Evolutionary conservation across 2,888 invertebrate species (phyloP).

Genomic region (Diarsia dahlii): DNA sequence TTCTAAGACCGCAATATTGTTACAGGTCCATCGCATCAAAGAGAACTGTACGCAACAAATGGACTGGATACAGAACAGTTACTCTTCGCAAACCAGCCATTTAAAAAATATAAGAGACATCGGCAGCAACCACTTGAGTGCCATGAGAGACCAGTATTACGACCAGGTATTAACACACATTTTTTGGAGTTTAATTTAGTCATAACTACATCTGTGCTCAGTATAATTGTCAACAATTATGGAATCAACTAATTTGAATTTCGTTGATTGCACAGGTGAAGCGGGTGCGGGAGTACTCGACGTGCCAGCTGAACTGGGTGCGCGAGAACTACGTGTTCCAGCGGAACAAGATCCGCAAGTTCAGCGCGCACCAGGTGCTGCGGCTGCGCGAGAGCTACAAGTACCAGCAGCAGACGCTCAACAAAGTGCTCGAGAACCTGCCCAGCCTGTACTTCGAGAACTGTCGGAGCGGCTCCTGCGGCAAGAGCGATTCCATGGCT

Average conservation of each 20-base stretch:
- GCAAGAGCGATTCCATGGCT: constrained; percentile 93
- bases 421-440: constrained; percentile 98
- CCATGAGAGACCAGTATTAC: constrained; percentile 97
- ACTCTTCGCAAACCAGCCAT: constrained; percentile 96
- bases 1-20: constrained; percentile 48
- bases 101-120: constrained; percentile 97
- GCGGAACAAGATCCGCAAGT: constrained; percentile 97
- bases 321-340: constrained; percentile 99
- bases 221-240: constrained; percentile 44
- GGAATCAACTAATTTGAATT: constrained; percentile 59
- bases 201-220: constrained; percentile 23
- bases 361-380: constrained; percentile 97
- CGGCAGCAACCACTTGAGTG: constrained; percentile 96
- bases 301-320: constrained; percentile 97
- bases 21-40: constrained; percentile 96
- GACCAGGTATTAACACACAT: constrained; percentile 93
- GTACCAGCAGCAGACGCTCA: constrained; percentile 98
- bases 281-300: constrained; percentile 97
- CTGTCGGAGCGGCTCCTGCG: constrained; percentile 96
- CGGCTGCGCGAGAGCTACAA: constrained; percentile 98
- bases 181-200: constrained; percentile 4
- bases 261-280: constrained; percentile 93
- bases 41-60: constrained; percentile 98
- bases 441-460: constrained; percentile 98
- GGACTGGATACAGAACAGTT: constrained; percentile 98